Evolutionary conservation across 2,797 vertebrate species (phyloP).

Genomic region (Anguilla pacifica): DNA sequence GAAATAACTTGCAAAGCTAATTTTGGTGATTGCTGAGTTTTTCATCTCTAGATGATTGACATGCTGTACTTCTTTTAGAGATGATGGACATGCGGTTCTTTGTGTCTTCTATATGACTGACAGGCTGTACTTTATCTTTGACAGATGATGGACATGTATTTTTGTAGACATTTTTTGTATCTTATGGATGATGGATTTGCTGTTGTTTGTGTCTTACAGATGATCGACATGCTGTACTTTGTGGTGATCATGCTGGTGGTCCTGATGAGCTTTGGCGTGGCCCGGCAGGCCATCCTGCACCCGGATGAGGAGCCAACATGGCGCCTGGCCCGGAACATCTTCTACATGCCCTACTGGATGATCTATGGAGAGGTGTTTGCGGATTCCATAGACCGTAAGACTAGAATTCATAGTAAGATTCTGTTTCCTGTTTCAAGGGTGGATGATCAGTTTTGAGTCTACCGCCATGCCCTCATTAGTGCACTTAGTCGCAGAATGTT

Average conservation of each 20-base stretch:
- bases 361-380: constrained; percentile 99
- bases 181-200: constrained; percentile 63
- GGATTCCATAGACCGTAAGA: constrained; percentile 99
- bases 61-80: constrained; percentile 62
- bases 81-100: constrained; percentile 45
- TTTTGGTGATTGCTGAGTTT: background rate
- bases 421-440: constrained; percentile 90
- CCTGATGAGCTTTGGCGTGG: constrained; percentile 97
- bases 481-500: background rate
- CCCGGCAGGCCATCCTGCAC: constrained; percentile 95
- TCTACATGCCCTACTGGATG: constrained; percentile 99
- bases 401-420: constrained; percentile 99
- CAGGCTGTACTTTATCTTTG: constrained; percentile 50
- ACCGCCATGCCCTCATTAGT: constrained; percentile 7
- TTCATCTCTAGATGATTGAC: background rate
- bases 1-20: background rate
- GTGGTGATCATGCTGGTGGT: constrained; percentile 99
- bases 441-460: constrained; percentile 81
- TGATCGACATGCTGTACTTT: constrained; percentile 99
- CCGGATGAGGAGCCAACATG: constrained; percentile 97
- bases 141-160: constrained; percentile 72
- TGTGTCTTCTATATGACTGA: constrained; percentile 85
- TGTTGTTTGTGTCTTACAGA: constrained; percentile 84
- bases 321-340: constrained; percentile 97
- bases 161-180: too few relatives aligned